Evolutionary conservation across 2,888 invertebrate species (phyloP).

Genomic region (Ochropleura leucogaster): DNA sequence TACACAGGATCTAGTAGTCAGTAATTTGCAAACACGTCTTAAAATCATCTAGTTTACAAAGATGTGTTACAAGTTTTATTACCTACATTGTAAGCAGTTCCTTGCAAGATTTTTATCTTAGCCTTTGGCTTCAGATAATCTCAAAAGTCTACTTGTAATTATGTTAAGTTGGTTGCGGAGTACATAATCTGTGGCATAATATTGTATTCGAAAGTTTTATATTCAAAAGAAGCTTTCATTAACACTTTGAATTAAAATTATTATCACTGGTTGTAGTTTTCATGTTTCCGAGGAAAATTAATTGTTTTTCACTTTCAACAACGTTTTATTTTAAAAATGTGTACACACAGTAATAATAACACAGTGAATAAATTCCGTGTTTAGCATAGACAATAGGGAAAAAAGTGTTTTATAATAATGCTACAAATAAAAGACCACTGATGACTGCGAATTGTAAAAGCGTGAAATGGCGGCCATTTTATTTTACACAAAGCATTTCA

Average conservation of each 20-base stretch:
- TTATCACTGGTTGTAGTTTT: neutral
- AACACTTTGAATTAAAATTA: neutral
- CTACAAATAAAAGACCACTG: conserved; percentile 24
- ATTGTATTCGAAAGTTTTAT: conserved; percentile 5
- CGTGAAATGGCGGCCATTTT: conserved; percentile 64
- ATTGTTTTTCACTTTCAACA: neutral
- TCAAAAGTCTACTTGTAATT: conserved; percentile 28
- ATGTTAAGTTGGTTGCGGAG: conserved; percentile 17
- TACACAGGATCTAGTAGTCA: conserved; percentile 12
- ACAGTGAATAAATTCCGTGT: conserved; percentile 31
- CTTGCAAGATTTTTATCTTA: conserved; percentile 38
- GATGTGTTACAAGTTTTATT: conserved; percentile 39
- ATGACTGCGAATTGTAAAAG: conserved; percentile 58
- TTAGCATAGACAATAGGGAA: conserved; percentile 27
- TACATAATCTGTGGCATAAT: conserved; percentile 15
- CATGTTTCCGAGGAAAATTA: neutral
- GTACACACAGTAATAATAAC: conserved; percentile 19
- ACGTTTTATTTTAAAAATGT: neutral
- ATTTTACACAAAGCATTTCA: conserved; percentile 66
- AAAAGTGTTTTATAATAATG: conserved; percentile 47
- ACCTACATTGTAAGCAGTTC: conserved; percentile 27
- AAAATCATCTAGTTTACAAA: conserved; percentile 48
- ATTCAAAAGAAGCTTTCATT: neutral
- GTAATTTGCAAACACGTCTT: conserved; percentile 53
- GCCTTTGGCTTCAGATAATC: conserved; percentile 54